phyloP scores from a whole-genome alignment of 2,888 invertebrate genomes.

The Ectobius pallidus region DNA sequence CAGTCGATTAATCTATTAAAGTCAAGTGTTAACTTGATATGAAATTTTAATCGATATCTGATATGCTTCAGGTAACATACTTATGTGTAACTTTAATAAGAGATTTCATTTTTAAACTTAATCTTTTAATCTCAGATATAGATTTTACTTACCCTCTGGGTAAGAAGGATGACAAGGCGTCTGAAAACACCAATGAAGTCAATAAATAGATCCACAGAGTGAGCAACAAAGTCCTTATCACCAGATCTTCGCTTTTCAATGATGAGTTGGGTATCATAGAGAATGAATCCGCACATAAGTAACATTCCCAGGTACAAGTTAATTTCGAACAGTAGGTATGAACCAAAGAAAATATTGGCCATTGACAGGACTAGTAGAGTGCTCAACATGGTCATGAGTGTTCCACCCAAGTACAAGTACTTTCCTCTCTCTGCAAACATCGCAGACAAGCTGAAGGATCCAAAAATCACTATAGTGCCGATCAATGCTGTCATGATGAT shows the following conservation, averaged over 20 bases:
- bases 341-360: conserved; percentile 86
- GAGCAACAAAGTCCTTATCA: conserved; percentile 90
- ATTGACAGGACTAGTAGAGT: conserved; percentile 79
- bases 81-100: too few relatives aligned
- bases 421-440: conserved; percentile 86
- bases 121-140: too few relatives aligned
- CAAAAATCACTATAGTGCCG: conserved; percentile 85
- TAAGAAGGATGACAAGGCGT: conserved; percentile 85
- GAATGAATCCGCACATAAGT: conserved; percentile 92
- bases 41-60: too few relatives aligned
- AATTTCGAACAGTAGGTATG: conserved; percentile 76
- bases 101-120: too few relatives aligned
- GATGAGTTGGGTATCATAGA: conserved; percentile 97
- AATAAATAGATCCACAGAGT: conserved; percentile 92
- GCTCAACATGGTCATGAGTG: conserved; percentile 81
- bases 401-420: conserved; percentile 90
- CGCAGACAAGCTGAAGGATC: conserved; percentile 88
- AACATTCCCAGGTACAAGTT: conserved; percentile 88
- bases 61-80: too few relatives aligned
- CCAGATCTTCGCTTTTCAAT: conserved; percentile 91
- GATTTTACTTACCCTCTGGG: conserved; percentile 74
- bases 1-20: too few relatives aligned
- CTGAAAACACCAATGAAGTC: conserved; percentile 95
- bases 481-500: conserved; percentile 88
- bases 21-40: too few relatives aligned